Base-by-base conservation (phyloP, 2,888 invertebrate species). In the Gibbula magus region DNA sequence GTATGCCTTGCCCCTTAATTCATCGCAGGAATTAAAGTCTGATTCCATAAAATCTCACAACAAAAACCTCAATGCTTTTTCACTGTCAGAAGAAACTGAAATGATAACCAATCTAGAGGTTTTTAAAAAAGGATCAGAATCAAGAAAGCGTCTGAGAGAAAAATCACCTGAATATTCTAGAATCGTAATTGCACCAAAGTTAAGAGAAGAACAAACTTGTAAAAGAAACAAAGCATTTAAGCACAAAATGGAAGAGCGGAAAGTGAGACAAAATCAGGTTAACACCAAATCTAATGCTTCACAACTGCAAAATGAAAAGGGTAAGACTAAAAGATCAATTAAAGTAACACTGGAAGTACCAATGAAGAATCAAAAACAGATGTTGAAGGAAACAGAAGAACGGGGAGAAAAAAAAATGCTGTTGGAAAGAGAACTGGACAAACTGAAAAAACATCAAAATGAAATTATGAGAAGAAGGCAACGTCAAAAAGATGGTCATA, bases 401-500 rank as follows among this genome's bases (percentile, higher is more conserved):
- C 82, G 85, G 53, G 82, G 84, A 22, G 82, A 83, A 29, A 83
- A 87, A 73, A 80, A 89, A 5, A 84, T 82, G 39, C 78, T 83
- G 25, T 81, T 90, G 53, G 87, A 88, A 77, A 83, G 79, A 13
- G 91, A 92, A 81, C 80, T 91, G 25, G 85, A 82, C 10, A 87
- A 85, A 45, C 83, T 91, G 45, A 83, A 86, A 53, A 87, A 87
- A 70, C 90, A 90, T 79, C 91, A 92, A 77, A 89, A 89, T 81
- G 91, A 91, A 80, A 79, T 91, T 79, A 87, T 89, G 83, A 87
- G 90, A 53, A 89, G 88, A 75, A 86, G 86, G 61, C 87, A 87
- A 53, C 82, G 85, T 0, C 86, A 88, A 75, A 90, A 87, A 79
- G 90, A 89, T 84, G 89, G 90, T 5, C 90, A 90, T 82, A 90